A percentile compares a stretch with the other conserved stretches of the same genome.
phyloP scores from a whole-genome alignment of 2,797 vertebrate species.

The Cetoscarus ocellatus region DNA sequence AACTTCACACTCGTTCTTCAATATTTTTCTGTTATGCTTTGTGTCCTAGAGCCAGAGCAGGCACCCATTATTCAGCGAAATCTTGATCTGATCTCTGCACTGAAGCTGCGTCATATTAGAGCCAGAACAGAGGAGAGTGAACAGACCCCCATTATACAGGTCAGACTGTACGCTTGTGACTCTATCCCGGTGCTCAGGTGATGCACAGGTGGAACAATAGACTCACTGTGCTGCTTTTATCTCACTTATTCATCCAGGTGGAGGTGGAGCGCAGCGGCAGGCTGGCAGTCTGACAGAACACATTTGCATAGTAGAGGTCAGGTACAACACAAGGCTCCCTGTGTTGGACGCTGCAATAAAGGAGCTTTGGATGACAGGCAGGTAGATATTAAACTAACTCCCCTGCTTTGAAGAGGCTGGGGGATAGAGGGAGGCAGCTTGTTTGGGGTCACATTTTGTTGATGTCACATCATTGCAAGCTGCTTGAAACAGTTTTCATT shows the following conservation, averaged over 20 bases:
- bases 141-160: conserved; percentile 2
- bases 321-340: conserved; percentile 59
- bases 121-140: background rate
- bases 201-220: conserved; percentile 68
- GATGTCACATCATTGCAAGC: background rate
- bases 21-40: background rate
- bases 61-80: conserved; percentile 24
- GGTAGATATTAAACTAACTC: conserved; percentile 42
- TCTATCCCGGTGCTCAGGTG: conserved; percentile 37
- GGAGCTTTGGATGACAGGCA: conserved; percentile 35
- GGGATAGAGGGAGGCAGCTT: conserved; percentile 3
- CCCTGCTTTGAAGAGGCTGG: conserved; percentile 10
- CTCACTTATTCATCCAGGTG: conserved; percentile 37
- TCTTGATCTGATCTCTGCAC: conserved; percentile 23
- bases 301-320: conserved; percentile 80
- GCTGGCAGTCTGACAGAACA: conserved; percentile 36
- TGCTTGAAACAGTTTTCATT: conserved; percentile 15
- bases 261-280: conserved; percentile 39
- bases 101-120: conserved; percentile 6
- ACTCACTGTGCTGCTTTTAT: conserved; percentile 52
- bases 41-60: conserved; percentile 7
- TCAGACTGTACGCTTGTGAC: conserved; percentile 21
- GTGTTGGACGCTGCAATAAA: conserved; percentile 62
- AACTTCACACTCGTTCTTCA: no score
- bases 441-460: background rate